Percentiles rank a stretch among this genome's conserved stretches.
These are phyloP conservation scores for Torymus aiolomorphi DNA, from an alignment of 2,888 invertebrate genomes.

Conservation along the genomic window DNA sequence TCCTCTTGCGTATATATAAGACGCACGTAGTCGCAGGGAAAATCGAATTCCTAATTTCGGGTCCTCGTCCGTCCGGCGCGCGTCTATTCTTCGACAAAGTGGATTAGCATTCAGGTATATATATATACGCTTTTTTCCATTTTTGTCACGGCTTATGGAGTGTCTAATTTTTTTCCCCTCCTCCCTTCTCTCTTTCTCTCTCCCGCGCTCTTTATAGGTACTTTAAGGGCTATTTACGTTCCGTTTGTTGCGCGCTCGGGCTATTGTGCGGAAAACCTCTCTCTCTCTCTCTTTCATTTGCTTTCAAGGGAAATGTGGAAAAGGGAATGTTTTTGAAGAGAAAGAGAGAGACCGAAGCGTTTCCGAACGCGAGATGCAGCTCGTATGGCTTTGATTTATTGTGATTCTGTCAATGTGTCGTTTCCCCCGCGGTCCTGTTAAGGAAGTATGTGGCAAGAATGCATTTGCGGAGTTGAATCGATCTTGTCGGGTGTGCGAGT, in stretches of 20 bases:
- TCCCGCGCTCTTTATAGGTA: conserved; percentile 12
- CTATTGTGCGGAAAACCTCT: conserved; percentile 21
- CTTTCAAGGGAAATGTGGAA: no score
- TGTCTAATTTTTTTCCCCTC: conserved; percentile 44
- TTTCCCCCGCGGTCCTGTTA: no score
- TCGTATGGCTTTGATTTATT: neutral
- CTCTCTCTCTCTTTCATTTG: no score
- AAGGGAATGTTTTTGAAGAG: no score
- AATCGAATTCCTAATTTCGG: conserved; percentile 56
- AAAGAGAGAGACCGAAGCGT: no score
- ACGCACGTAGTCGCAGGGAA: conserved; percentile 9
- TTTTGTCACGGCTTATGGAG: conserved; percentile 37
- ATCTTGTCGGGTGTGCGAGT: no score
- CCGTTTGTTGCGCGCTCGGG: conserved; percentile 27
- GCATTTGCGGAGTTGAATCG: no score
- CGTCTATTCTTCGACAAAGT: conserved; percentile 47
- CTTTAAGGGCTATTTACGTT: conserved; percentile 47
- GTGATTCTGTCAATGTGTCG: neutral
- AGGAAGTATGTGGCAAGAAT: no score
- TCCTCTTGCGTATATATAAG: neutral
- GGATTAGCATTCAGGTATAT: conserved; percentile 56
- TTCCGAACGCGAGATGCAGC: neutral
- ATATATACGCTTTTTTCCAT: conserved; percentile 32
- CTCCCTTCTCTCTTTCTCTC: conserved; percentile 1
- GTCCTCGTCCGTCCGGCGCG: conserved; percentile 29